Evolutionary conservation across 2,797 vertebrate species (phyloP), one percentile per base, ranked within the genome.

Genomic region (Ciconia nigra): DNA sequence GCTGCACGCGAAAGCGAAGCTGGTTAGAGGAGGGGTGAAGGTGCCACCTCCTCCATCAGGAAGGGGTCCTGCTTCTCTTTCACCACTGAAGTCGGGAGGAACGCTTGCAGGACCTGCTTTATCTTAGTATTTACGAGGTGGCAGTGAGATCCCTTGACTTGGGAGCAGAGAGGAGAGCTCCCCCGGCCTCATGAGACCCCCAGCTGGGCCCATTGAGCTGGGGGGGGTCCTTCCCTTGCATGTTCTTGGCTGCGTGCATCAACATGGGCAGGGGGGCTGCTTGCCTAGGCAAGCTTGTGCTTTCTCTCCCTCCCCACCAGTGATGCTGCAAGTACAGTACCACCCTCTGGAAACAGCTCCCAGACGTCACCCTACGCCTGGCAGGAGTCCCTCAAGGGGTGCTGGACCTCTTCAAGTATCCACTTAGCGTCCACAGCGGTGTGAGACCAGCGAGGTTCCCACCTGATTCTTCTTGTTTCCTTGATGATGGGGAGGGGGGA

Each of bases 221-320:
- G 5, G 10, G 10, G 37, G 5, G 7, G 4, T 58, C 19, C 17
- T 51, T 83, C 21, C 15, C 18, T 69, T 42, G 29, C 3, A 0
- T 21, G 7, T 63, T 67, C 24, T n/a, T 65, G 41, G 17, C 37
- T 84, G 11, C 15, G 24, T 47, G 47, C 31, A 13, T 63, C 65
- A 59, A 9, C 0, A 0, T 0, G 4, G 63, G 39, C n/a, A 33
- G 28, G 14, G 18, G 31, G 18, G 13, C 57, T 84, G 49, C 73
- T 83, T 71, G 41, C 79, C n/a, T 25, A 46, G 47, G 22, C 28
- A 44, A 72, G 6, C 17, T 37, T 58, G 42, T 72, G 29, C 47
- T 52, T 88, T 37, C 33, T 73, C 7, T 66, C 19, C 44, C 54
- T 72, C 18, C n/a, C 31, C 46, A 41, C 13, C 25, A 24, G 44